These are phyloP conservation scores for Cygnus atratus DNA, from an alignment of 2,113 vertebrate genomes.

Conservation along the genomic window DNA sequence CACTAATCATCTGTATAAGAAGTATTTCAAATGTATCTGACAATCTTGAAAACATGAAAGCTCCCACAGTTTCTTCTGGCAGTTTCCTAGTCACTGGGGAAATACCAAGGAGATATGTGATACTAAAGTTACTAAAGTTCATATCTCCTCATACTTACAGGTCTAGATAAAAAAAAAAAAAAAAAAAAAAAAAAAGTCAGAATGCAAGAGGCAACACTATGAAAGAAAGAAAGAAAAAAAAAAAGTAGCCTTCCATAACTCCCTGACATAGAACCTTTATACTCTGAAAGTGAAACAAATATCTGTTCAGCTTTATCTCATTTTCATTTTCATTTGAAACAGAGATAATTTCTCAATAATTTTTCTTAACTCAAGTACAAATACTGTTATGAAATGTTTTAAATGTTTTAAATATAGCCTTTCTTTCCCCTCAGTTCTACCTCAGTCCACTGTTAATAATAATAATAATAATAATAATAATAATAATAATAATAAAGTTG, in stretches of 20 bases:
- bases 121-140: neutral
- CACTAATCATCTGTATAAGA: neutral
- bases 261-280: neutral
- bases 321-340: neutral
- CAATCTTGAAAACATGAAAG: accelerated
- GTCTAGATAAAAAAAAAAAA: neutral
- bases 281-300: neutral
- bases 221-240: neutral
- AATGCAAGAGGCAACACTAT: neutral
- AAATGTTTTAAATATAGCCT: neutral
- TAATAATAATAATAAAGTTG: neutral
- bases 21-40: neutral
- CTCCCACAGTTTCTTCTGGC: neutral
- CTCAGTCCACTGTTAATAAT: neutral
- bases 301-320: neutral
- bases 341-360: neutral
- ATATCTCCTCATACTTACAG: neutral
- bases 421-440: neutral
- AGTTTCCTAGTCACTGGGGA: neutral
- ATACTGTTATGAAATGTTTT: neutral
- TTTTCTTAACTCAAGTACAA: neutral
- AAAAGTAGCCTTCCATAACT: accelerated
- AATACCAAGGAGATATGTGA: neutral
- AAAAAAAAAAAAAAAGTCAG: neutral
- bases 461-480: too few species aligned